A percentile compares a stretch with the other conserved stretches of the same genome.
Conservation (phyloP, 2,888 invertebrate species). For the Lycia hirtaria region DNA sequence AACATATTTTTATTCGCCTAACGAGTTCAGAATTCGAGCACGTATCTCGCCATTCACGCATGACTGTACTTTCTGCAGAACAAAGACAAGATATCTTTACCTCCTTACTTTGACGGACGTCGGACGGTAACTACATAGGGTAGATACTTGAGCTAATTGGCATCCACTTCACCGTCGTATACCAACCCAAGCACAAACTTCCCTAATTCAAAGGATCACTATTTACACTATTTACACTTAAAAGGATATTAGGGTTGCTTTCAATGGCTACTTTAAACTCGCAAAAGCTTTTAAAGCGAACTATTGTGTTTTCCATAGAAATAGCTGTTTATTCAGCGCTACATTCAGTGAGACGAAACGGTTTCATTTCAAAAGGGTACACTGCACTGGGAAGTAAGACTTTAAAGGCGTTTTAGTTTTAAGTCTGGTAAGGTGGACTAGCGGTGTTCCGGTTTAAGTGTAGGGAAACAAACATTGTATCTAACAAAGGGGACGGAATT, state of each 20-base stretch:
- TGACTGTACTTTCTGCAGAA: not conserved
- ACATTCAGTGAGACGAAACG: slow-evolving; percentile 9
- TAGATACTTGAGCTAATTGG: slow-evolving; percentile 4
- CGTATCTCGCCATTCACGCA: not conserved
- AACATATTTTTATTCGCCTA: no score
- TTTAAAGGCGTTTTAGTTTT: slow-evolving; percentile 16
- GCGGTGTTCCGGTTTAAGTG: not conserved
- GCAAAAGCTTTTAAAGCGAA: slow-evolving; percentile 2
- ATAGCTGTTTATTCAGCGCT: slow-evolving; percentile 13
- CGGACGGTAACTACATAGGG: not conserved
- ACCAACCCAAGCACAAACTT: not conserved
- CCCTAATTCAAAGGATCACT: not conserved
- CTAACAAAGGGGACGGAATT: slow-evolving; percentile 3
- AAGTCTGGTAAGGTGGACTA: not conserved
- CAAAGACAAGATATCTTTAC: not conserved
- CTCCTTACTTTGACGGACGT: not conserved
- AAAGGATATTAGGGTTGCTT: not conserved
- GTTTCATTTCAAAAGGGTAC: slow-evolving; percentile 14
- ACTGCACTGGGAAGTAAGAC: not conserved
- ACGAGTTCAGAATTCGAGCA: no score
- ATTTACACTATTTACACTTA: not conserved
- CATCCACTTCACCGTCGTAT: not conserved
- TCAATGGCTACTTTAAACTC: slow-evolving; percentile 6
- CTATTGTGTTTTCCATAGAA: slow-evolving; percentile 12
- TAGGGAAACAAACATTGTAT: not conserved